phyloP scores from a whole-genome alignment of 2,113 vertebrate species.

The Gracilinanus agilis region DNA sequence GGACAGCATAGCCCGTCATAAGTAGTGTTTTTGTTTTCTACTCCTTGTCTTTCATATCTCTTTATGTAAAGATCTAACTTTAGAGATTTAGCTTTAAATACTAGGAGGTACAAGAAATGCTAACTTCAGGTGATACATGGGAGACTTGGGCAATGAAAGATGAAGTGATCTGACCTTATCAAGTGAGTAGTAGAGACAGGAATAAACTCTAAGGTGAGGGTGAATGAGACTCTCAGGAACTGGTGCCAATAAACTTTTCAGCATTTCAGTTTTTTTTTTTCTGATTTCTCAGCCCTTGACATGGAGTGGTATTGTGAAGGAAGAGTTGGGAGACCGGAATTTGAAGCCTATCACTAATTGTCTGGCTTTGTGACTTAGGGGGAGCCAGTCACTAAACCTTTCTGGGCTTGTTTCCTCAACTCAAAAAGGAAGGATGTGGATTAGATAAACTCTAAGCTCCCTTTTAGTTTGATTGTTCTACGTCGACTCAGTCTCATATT shows the following conservation, averaged over 20 bases:
- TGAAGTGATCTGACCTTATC: constrained; percentile 18
- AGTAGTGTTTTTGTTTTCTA: neutral
- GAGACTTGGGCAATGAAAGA: neutral
- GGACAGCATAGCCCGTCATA: neutral
- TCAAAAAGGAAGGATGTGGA: neutral
- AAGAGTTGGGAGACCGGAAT: neutral
- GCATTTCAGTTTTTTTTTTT: neutral
- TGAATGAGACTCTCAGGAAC: neutral
- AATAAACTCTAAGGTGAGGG: neutral
- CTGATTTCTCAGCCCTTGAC: neutral
- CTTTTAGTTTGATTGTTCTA: neutral
- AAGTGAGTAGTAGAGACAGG: constrained; percentile 34
- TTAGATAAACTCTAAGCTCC: neutral
- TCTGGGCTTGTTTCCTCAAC: neutral
- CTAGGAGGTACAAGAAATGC: neutral
- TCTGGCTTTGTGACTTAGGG: neutral
- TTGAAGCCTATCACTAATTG: neutral
- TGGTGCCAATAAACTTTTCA: neutral
- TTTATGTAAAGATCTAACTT: neutral
- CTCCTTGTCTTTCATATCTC: neutral
- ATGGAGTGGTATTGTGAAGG: neutral
- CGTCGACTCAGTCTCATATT: constrained; percentile 9
- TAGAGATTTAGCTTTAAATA: neutral
- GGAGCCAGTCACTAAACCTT: neutral
- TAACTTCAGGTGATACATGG: neutral